phyloP scores from a whole-genome alignment of 30 jellyfish, hydroid and myxozoan genomes.

The Hydractinia echinata region DNA sequence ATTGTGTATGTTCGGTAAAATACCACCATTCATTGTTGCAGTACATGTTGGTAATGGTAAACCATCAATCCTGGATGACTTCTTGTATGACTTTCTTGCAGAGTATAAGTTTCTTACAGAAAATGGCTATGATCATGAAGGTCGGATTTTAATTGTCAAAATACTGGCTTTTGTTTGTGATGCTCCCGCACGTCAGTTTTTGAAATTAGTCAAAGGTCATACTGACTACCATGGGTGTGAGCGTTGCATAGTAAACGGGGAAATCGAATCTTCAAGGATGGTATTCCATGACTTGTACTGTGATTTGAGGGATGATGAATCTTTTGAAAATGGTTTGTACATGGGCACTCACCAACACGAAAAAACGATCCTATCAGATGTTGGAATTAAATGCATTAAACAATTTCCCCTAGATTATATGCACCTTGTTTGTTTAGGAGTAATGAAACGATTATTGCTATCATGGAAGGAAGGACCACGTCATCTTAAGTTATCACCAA shows the following conservation, averaged over 20 bases:
- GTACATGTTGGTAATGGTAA: constrained; percentile 30
- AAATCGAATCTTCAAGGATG: too few species aligned
- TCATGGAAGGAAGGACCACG: constrained; percentile 17
- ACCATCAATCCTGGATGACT: constrained; percentile 21
- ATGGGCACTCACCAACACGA: too few species aligned
- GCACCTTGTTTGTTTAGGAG: constrained; percentile 41
- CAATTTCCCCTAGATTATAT: constrained; percentile 35
- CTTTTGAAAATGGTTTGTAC: too few species aligned
- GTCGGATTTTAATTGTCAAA: neutral
- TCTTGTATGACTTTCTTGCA: constrained; percentile 19
- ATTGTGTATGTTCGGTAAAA: constrained; percentile 5
- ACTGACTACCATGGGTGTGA: too few species aligned
- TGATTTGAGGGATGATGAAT: too few species aligned
- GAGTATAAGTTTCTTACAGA: constrained; percentile 11
- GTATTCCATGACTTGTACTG: too few species aligned
- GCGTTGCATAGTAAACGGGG: too few species aligned
- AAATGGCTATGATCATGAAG: constrained; percentile 21
- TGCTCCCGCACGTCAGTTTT: too few species aligned
- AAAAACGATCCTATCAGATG: constrained; percentile 1
- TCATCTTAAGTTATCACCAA: too few species aligned
- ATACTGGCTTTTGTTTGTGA: too few species aligned
- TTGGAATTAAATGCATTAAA: constrained; percentile 7
- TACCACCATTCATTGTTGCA: constrained; percentile 30
- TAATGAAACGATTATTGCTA: neutral
- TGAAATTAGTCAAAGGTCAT: too few species aligned